Conservation (phyloP, 2,797 vertebrate species). For the Enteromius anoplus region DNA sequence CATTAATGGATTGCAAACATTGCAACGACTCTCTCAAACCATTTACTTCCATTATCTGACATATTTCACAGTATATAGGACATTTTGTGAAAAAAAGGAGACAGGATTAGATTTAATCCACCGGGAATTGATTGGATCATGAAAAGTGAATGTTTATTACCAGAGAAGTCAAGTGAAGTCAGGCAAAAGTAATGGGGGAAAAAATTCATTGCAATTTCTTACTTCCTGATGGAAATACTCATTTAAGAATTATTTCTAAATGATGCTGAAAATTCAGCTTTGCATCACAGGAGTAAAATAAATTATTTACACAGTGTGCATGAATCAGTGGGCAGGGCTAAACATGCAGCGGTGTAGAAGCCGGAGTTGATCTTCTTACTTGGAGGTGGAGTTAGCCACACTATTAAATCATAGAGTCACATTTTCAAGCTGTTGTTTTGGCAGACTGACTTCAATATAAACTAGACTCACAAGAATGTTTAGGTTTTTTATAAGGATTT, state of each 20-base stretch:
- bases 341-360: no score
- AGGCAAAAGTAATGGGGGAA: background rate
- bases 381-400: no score
- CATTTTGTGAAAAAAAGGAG: background rate
- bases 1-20: background rate
- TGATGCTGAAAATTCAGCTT: background rate
- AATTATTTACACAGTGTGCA: no score
- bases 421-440: no score
- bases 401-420: no score
- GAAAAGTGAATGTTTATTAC: background rate
- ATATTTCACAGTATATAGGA: background rate
- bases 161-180: background rate
- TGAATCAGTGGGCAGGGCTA: no score
- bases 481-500: no score
- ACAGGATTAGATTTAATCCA: background rate
- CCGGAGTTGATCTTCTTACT: no score
- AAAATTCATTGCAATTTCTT: background rate
- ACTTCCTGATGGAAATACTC: no score
- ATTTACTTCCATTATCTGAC: conserved; percentile 4
- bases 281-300: background rate
- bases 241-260: no score
- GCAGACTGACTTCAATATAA: no score
- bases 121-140: conserved; percentile 4
- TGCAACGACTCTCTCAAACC: background rate
- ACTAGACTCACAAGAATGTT: no score